phyloP scores from a whole-genome alignment of 2,888 invertebrate species.

The Scaptodrosophila latifasciaeformis region DNA sequence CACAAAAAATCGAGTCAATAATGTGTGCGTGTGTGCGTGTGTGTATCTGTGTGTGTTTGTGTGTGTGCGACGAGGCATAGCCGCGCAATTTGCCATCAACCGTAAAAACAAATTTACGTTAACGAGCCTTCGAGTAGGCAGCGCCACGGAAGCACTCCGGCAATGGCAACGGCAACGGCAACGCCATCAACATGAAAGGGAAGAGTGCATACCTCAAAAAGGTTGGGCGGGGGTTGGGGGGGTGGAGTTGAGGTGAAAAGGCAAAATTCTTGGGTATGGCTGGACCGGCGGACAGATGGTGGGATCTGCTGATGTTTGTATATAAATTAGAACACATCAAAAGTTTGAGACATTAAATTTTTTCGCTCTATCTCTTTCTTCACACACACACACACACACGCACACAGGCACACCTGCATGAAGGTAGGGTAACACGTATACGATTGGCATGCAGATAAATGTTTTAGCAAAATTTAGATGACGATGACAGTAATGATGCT shows the following conservation, averaged over 20 bases:
- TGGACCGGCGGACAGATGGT: not conserved
- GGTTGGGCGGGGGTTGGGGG: not conserved
- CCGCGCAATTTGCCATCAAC: slow-evolving; percentile 61
- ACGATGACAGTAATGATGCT: slow-evolving; percentile 49
- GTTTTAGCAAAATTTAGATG: slow-evolving; percentile 54
- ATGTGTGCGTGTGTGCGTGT: not conserved
- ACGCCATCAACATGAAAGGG: not conserved
- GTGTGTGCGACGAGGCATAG: slow-evolving; percentile 7
- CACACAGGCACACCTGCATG: no score
- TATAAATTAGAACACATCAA: slow-evolving; percentile 61
- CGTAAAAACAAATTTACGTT: slow-evolving; percentile 65
- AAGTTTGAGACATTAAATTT: slow-evolving; percentile 54
- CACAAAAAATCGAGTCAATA: slow-evolving; percentile 38
- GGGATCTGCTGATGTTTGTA: slow-evolving; percentile 31
- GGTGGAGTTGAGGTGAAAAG: slow-evolving; percentile 2
- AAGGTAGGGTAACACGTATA: no score
- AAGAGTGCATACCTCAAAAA: no score
- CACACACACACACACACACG: slow-evolving; percentile 33
- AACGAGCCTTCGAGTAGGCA: slow-evolving; percentile 38
- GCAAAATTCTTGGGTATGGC: no score
- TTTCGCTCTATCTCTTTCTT: slow-evolving; percentile 51
- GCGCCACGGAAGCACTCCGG: no score
- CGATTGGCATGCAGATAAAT: slow-evolving; percentile 52
- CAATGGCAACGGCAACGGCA: slow-evolving; percentile 1
- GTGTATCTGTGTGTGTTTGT: no score